A percentile compares a stretch with the other conserved stretches of the same genome.
Evolutionary conservation across 2,888 invertebrate genomes (phyloP).

Genomic region (Caenorhabditis sp.): DNA sequence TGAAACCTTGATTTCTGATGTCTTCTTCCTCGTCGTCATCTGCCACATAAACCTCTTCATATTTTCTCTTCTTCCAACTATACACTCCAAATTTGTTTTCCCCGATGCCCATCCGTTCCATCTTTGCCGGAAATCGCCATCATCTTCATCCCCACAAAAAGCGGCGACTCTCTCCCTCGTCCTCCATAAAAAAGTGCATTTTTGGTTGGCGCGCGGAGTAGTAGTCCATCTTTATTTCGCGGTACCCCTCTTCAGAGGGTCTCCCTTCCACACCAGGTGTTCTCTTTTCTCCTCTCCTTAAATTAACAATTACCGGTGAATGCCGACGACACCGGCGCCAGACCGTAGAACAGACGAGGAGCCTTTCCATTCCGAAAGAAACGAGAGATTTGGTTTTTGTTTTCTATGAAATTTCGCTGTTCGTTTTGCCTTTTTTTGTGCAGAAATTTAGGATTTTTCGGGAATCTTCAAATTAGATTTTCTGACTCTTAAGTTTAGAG

Average conservation of each 20-base stretch:
- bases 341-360: no score
- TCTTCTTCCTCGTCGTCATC: not conserved
- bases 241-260: not conserved
- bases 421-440: no score
- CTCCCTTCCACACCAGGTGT: conserved; percentile 43
- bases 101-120: not conserved
- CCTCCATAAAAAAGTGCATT: conserved; percentile 58
- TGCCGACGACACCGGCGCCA: conserved; percentile 14
- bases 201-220: conserved; percentile 9
- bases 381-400: not conserved
- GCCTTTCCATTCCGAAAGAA: not conserved
- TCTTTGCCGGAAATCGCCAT: conserved; percentile 30
- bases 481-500: no score
- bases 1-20: not conserved
- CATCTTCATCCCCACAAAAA: conserved; percentile 29
- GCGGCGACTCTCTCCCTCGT: conserved; percentile 6
- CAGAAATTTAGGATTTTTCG: no score
- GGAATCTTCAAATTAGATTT: no score
- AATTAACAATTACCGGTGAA: conserved; percentile 50
- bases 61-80: conserved; percentile 2
- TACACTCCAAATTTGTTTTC: conserved; percentile 5
- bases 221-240: not conserved
- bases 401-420: no score
- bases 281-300: conserved; percentile 24
- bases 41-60: not conserved